Percentiles rank a stretch among this genome's conserved stretches.
Evolutionary conservation across 1,140 invertebrate species (phyloP).

Genomic region (Megalopta genalis): DNA sequence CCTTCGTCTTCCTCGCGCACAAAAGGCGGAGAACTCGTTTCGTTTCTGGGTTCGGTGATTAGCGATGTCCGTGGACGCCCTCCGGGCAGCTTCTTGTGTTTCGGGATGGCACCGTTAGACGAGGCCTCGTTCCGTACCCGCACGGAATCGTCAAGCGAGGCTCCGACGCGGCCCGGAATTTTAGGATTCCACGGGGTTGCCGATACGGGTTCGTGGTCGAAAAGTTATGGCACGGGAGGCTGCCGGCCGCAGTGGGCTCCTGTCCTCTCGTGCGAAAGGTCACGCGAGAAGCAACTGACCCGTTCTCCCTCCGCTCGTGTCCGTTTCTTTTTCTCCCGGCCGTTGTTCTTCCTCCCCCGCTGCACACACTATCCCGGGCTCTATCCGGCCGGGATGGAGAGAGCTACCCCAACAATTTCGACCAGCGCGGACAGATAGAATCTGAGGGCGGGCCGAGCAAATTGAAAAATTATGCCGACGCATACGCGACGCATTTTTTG

Average conservation of each 20-base stretch:
- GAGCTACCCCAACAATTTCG: slow-evolving; percentile 54
- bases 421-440: slow-evolving; percentile 54
- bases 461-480: slow-evolving; percentile 69
- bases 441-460: slow-evolving; percentile 62
- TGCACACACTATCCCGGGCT: too few species aligned
- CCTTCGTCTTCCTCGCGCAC: too few species aligned
- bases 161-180: too few species aligned
- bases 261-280: slow-evolving; percentile 67
- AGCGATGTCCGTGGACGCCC: not conserved
- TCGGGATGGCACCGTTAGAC: not conserved
- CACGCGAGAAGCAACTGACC: slow-evolving; percentile 56
- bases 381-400: too few species aligned
- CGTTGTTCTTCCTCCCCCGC: too few species aligned
- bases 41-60: not conserved
- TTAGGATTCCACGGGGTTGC: slow-evolving; percentile 12
- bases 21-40: not conserved
- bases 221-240: slow-evolving; percentile 61
- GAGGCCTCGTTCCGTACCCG: not conserved
- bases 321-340: not conserved
- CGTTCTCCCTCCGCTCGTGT: not conserved
- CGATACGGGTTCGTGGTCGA: slow-evolving; percentile 57
- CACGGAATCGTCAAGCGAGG: slow-evolving; percentile 36
- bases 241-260: slow-evolving; percentile 33
- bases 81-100: not conserved
- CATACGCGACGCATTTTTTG: slow-evolving; percentile 59